phyloP scores from a whole-genome alignment of 2,113 vertebrate genomes.

The Gobius niger region DNA sequence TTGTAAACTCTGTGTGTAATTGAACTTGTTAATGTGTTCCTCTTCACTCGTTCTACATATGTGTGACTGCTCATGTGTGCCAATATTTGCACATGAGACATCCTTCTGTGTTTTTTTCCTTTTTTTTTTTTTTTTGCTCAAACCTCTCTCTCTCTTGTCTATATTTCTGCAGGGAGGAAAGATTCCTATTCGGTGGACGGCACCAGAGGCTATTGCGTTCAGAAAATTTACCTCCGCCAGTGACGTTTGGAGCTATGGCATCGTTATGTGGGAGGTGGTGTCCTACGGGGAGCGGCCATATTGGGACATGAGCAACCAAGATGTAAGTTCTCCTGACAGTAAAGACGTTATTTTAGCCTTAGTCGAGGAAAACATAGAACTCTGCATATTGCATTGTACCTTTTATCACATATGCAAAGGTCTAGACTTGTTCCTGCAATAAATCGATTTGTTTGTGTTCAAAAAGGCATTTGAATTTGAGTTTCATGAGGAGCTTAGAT shows the following conservation, averaged over 20 bases:
- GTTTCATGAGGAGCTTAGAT: too few relatives aligned
- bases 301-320: slow-evolving; percentile 85
- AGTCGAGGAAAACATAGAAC: too few relatives aligned
- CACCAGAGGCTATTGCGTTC: slow-evolving; percentile 81
- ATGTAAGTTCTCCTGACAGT: slow-evolving; percentile 63
- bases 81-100: slow-evolving; percentile 40
- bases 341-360: too few relatives aligned
- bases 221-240: slow-evolving; percentile 81
- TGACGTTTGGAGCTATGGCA: slow-evolving; percentile 82
- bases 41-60: slow-evolving; percentile 35
- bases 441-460: too few relatives aligned
- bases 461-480: too few relatives aligned
- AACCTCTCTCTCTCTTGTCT: slow-evolving; percentile 13
- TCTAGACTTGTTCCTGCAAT: too few relatives aligned
- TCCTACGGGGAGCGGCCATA: slow-evolving; percentile 81
- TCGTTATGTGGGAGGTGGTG: slow-evolving; percentile 84
- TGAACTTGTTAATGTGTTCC: slow-evolving; percentile 37
- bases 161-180: slow-evolving; percentile 73
- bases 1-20: slow-evolving; percentile 38
- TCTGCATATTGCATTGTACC: too few relatives aligned
- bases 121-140: slow-evolving; percentile 1
- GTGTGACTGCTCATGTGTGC: slow-evolving; percentile 40
- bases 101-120: not conserved
- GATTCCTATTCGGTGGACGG: slow-evolving; percentile 82
- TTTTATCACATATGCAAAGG: too few relatives aligned